Evolutionary conservation across 2,797 vertebrate species (phyloP).

Genomic region (Orientallactaga sibirica): DNA sequence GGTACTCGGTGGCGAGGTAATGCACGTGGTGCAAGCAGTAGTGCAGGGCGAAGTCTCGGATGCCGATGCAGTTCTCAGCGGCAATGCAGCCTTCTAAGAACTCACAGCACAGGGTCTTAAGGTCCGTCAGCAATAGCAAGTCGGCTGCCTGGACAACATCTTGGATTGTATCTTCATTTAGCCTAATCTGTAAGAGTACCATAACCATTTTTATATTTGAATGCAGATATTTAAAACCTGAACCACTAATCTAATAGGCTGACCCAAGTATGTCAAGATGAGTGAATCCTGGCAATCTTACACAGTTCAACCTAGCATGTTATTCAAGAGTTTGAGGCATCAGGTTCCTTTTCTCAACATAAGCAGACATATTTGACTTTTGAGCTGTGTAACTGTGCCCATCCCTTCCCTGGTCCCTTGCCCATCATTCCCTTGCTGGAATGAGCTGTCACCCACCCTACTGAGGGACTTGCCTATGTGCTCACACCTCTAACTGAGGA

Average conservation of each 20-base stretch:
- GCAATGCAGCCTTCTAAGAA: constrained; percentile 98
- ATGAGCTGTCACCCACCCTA: not conserved
- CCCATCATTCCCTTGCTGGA: not conserved
- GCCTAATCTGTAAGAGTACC: constrained; percentile 91
- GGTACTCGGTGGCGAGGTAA: constrained; percentile 95
- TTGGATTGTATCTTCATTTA: constrained; percentile 98
- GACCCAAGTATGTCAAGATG: not conserved
- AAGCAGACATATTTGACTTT: not conserved
- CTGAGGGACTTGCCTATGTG: rapidly evolving
- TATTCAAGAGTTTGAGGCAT: not conserved
- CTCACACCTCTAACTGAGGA: not conserved
- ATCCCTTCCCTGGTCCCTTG: no score
- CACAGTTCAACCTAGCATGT: no score
- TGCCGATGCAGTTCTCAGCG: constrained; percentile 98
- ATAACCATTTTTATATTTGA: constrained; percentile 36
- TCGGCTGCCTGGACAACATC: constrained; percentile 98
- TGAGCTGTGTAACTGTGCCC: not conserved
- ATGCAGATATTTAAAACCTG: not conserved
- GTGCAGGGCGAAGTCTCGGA: constrained; percentile 97
- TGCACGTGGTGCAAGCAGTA: constrained; percentile 98
- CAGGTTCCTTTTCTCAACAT: not conserved
- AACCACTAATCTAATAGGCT: not conserved
- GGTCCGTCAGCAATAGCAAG: constrained; percentile 96
- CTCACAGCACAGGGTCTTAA: constrained; percentile 97
- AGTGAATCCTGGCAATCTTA: not conserved